Evolutionary conservation across 2,888 invertebrate species (phyloP).

Genomic region (Pasiphila rectangulata): DNA sequence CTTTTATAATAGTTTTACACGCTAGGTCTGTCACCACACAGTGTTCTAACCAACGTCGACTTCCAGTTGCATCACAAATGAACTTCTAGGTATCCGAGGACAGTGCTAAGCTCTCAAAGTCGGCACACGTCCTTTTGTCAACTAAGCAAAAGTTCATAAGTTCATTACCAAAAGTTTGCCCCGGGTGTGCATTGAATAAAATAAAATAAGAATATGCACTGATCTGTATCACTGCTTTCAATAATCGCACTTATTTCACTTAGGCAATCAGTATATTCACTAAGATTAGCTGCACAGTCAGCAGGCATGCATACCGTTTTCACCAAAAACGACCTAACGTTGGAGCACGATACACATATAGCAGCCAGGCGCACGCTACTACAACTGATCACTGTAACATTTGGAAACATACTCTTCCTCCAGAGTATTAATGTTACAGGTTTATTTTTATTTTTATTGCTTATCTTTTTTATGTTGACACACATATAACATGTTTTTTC

Average conservation of each 20-base stretch:
- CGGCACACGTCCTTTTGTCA: not conserved
- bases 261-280: not conserved
- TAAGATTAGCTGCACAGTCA: not conserved
- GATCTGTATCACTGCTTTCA: constrained; percentile 1
- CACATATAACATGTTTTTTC: no score
- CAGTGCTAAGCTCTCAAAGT: not conserved
- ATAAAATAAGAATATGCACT: no score
- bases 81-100: not conserved
- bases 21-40: not conserved
- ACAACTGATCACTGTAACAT: not conserved
- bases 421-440: no score
- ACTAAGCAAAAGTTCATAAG: constrained; percentile 1
- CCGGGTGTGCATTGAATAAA: constrained; percentile 1
- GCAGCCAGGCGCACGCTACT: no score
- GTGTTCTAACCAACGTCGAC: constrained; percentile 6
- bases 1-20: not conserved
- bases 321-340: not conserved
- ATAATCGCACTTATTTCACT: constrained; percentile 6
- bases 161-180: not conserved
- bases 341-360: not conserved
- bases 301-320: not conserved
- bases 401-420: not conserved
- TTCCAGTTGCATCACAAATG: not conserved
- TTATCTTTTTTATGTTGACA: no score
- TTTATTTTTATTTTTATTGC: no score